A percentile compares a stretch with the other conserved stretches of the same genome.
phyloP scores from a whole-genome alignment of 2,113 vertebrate genomes.

The Aythya baeri region DNA sequence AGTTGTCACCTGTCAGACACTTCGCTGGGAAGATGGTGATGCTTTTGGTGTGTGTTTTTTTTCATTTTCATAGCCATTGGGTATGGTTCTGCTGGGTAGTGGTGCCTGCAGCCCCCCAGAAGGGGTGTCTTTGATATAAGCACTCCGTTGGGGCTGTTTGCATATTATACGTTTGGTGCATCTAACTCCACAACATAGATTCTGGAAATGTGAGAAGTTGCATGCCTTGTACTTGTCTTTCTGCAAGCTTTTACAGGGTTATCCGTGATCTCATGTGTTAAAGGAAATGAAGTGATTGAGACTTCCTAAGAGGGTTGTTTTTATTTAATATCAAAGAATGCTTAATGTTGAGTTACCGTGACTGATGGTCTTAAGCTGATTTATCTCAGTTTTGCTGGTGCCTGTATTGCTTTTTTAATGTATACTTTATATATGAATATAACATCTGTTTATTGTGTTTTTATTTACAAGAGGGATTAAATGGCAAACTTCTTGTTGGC shows the following conservation, averaged over 20 bases:
- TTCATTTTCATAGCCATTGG: neutral
- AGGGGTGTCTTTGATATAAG: neutral
- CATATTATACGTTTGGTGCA: fast-evolving
- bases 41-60: neutral
- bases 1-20: neutral
- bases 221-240: neutral
- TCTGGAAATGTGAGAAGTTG: fast-evolving
- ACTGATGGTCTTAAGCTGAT: neutral
- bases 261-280: fast-evolving
- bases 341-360: neutral
- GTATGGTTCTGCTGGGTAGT: neutral
- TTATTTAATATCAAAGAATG: neutral
- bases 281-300: neutral
- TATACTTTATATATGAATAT: neutral
- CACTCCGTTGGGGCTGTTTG: neutral
- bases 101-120: neutral
- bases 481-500: neutral
- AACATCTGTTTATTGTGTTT: neutral
- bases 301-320: neutral
- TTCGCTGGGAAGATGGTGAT: neutral
- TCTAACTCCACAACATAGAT: neutral
- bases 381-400: neutral
- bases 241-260: neutral
- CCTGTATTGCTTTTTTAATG: neutral
- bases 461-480: neutral